Evolutionary conservation across 2,888 invertebrate species (phyloP), one percentile per base, ranked within the genome.

Genomic region (Athalia circularis): DNA sequence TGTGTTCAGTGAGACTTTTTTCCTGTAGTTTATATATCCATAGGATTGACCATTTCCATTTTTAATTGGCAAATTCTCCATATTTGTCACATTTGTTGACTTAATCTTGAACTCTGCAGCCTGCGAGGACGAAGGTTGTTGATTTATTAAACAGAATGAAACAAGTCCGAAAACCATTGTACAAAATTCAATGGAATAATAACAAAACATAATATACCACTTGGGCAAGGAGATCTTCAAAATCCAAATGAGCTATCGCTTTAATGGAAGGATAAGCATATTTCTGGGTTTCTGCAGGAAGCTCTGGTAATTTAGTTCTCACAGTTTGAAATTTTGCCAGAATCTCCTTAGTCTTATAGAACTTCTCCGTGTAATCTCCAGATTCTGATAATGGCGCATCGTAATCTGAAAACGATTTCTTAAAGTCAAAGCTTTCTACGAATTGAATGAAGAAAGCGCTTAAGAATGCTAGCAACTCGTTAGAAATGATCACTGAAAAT

Each of bases 361-460:
- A 98, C 90, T 97, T 97, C 0, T 92, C 91, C 0, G 96, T 96
- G 1, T 95, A 94, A 90, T 97, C 96, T 0, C 97, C 97, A 77
- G 95, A 94, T 90, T 98, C 97, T 47, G 92, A 92, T 82, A 98
- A 90, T 0, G 97, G 97, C 0, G 97, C 95, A 88, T 97, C 96
- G 86, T 97, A 98, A 88, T 98, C 78, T 78, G 47, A 13, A 72
- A 68, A 7, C 8, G 7, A 15, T 50, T 50, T 15, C 50, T 67
- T 15, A 4, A 4, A 50, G 50, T 15, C 3, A 29, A 48, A 15
- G 48, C 4, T 50, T 29, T 5, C 15, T 3, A 13, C 5, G 9
- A n/a, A 67, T 9, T 67, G 15, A 15, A 64, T 9, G 7, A 43
- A 43, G 8, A 45, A n/a, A n/a, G 9, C 52, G 8, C 6, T 0